Evolutionary conservation across 1,140 invertebrate species (phyloP).

Genomic region (Saccostrea glomerata): DNA sequence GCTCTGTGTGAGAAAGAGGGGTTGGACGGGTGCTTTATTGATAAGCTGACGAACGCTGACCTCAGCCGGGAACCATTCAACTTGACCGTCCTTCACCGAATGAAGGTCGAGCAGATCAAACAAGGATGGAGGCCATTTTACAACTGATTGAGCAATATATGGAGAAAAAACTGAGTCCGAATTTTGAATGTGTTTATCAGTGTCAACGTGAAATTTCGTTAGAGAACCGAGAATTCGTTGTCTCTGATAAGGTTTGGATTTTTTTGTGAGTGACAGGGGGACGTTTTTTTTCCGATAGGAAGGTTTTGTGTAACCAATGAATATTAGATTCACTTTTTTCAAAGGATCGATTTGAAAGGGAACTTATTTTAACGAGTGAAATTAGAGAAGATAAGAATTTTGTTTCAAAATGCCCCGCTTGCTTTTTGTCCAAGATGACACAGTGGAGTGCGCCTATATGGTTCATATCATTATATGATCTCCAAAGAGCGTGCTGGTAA

Average conservation of each 20-base stretch:
- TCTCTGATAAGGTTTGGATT: not conserved
- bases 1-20: not conserved
- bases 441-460: no score
- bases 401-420: no score
- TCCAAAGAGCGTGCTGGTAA: no score
- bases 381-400: no score
- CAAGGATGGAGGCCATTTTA: slow-evolving; percentile 2
- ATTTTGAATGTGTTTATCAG: not conserved
- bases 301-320: no score
- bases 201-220: not conserved
- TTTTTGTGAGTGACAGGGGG: no score
- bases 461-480: no score
- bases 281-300: no score
- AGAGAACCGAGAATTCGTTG: not conserved
- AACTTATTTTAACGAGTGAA: no score
- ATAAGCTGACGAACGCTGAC: not conserved
- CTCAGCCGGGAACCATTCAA: not conserved
- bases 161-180: not conserved
- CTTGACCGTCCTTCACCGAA: slow-evolving; percentile 9
- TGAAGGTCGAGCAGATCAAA: slow-evolving; percentile 17
- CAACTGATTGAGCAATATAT: not conserved
- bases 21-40: slow-evolving; percentile 4
- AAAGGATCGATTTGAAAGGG: no score
- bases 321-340: no score
- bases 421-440: no score